A percentile compares a stretch with the other conserved stretches of the same genome.
Evolutionary conservation across 2,888 invertebrate genomes (phyloP).

Genomic region (Pristionchus japonicus): DNA sequence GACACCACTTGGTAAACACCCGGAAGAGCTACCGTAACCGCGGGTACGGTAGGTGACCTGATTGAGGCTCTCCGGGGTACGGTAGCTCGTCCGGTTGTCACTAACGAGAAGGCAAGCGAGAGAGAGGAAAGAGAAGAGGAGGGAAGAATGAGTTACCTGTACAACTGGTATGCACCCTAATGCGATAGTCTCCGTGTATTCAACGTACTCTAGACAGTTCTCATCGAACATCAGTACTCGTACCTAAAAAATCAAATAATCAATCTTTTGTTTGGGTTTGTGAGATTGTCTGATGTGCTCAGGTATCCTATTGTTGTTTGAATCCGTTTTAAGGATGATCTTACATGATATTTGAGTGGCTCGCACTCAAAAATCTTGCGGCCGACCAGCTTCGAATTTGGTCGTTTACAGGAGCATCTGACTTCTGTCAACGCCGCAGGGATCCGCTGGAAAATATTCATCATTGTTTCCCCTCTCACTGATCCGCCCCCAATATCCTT

Average conservation of each 20-base stretch:
- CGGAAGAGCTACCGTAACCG: neutral
- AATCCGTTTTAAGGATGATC: neutral
- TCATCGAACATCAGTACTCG: conserved; percentile 73
- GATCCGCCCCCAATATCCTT: too few species aligned
- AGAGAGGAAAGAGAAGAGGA: neutral
- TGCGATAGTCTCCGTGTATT: conserved; percentile 71
- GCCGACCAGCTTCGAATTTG: conserved; percentile 70
- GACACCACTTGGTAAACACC: neutral
- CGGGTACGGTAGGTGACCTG: neutral
- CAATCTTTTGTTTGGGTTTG: neutral
- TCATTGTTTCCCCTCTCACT: too few species aligned
- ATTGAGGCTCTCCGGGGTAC: neutral
- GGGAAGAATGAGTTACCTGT: conserved; percentile 59
- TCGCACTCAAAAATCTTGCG: conserved; percentile 73
- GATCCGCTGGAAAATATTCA: conserved; percentile 64
- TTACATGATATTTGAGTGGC: conserved; percentile 70
- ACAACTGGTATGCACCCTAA: conserved; percentile 73
- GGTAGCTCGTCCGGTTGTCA: neutral
- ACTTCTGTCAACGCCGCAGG: conserved; percentile 74
- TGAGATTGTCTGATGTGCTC: too few species aligned
- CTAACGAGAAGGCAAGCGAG: neutral
- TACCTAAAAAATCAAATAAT: conserved; percentile 50
- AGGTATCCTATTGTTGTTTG: too few species aligned
- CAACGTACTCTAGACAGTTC: conserved; percentile 66
- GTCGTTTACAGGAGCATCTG: conserved; percentile 71